Conservation (phyloP, 2,888 invertebrate species). For the Osedax frankpressi region DNA sequence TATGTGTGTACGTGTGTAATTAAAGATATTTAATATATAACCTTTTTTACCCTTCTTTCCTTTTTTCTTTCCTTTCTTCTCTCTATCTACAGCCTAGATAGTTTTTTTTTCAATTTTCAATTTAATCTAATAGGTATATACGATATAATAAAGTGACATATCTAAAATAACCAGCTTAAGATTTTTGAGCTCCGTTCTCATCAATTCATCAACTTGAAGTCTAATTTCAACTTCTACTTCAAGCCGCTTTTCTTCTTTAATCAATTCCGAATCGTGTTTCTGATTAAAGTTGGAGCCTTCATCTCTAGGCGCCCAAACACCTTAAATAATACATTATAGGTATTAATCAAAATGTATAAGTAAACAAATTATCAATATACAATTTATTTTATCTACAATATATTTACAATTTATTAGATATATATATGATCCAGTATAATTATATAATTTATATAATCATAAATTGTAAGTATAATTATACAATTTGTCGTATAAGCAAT, state of each 20-base stretch:
- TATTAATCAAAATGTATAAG: too few relatives aligned
- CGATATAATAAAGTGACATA: background rate
- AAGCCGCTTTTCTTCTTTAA: conserved; percentile 66
- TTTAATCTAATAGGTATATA: background rate
- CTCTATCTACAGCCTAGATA: conserved; percentile 42
- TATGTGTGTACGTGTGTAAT: background rate
- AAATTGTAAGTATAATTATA: too few relatives aligned
- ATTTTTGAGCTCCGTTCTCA: conserved; percentile 53
- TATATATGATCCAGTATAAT: too few relatives aligned
- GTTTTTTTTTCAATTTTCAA: background rate
- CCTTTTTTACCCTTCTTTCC: conserved; percentile 54
- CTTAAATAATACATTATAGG: conserved; percentile 40
- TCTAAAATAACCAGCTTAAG: conserved; percentile 60
- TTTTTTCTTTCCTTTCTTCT: conserved; percentile 44
- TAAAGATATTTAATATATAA: background rate
- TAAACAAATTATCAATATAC: too few relatives aligned
- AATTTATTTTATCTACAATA: too few relatives aligned
- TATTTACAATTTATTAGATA: too few relatives aligned
- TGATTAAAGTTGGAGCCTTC: conserved; percentile 64
- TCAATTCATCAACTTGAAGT: conserved; percentile 59
- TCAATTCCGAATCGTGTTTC: conserved; percentile 65
- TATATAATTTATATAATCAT: too few relatives aligned
- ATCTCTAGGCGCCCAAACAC: conserved; percentile 69
- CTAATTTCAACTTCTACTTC: conserved; percentile 68
- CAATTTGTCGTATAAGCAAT: too few relatives aligned